These are phyloP conservation scores for Corapipo altera DNA, from an alignment of 2,113 vertebrate species.

Conservation along the genomic window DNA sequence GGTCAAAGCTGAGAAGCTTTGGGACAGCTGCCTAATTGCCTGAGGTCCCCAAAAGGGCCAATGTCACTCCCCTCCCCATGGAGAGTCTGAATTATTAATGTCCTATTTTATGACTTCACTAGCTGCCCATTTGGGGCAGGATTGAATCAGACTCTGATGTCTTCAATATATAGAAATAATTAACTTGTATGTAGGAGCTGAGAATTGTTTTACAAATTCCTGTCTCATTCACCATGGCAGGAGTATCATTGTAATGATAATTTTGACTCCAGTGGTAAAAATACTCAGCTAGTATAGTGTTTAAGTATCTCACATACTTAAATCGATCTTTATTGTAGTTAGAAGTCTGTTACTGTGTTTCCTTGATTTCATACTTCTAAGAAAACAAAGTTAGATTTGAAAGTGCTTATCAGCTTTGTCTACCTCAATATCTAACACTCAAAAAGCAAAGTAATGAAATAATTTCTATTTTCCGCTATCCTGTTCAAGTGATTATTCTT, in stretches of 20 bases:
- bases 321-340: background rate
- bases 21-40: background rate
- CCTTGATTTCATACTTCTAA: background rate
- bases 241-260: background rate
- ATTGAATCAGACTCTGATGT: background rate
- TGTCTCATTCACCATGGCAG: background rate
- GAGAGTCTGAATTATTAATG: background rate
- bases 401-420: background rate
- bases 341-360: background rate
- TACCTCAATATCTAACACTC: background rate
- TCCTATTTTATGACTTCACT: background rate
- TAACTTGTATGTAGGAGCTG: background rate
- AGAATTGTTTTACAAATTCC: background rate
- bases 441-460: background rate
- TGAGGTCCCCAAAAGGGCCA: no score
- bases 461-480: background rate
- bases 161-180: background rate
- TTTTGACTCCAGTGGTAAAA: background rate
- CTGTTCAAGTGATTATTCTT: background rate
- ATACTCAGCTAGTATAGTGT: background rate
- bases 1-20: background rate
- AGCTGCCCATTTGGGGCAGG: background rate
- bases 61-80: accelerated
- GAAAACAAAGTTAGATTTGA: background rate
- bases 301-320: background rate